Percentiles rank a stretch among this genome's conserved stretches.
Evolutionary conservation across 2,888 invertebrate genomes (phyloP).

Genomic region (Acrobasis consociella): DNA sequence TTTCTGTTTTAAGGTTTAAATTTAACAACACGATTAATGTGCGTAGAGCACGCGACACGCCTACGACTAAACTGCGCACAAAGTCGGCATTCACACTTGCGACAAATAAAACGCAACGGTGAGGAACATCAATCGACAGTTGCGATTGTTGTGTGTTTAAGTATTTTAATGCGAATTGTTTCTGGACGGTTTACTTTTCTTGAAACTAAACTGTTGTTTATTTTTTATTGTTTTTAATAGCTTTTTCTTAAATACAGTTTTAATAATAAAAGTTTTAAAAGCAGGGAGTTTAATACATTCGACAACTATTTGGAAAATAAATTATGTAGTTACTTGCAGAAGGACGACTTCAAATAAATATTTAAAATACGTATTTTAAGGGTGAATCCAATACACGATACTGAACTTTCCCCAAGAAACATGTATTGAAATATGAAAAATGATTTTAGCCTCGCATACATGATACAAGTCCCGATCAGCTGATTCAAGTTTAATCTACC

Average conservation of each 20-base stretch:
- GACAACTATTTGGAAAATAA: too few relatives aligned
- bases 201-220: not conserved
- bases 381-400: too few relatives aligned
- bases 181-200: not conserved
- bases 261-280: too few relatives aligned
- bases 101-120: conserved; percentile 21
- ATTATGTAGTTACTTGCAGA: too few relatives aligned
- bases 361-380: too few relatives aligned
- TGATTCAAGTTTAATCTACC: too few relatives aligned
- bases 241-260: not conserved
- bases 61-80: conserved; percentile 22
- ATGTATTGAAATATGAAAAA: too few relatives aligned
- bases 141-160: conserved; percentile 2
- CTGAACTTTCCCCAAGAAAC: too few relatives aligned
- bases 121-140: conserved; percentile 5
- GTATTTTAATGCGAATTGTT: conserved; percentile 17
- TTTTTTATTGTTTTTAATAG: not conserved
- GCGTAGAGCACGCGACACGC: conserved; percentile 22
- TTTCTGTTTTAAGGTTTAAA: conserved; percentile 27
- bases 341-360: too few relatives aligned
- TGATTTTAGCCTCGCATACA: too few relatives aligned
- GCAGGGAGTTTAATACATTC: too few relatives aligned
- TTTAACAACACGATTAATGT: conserved; percentile 22
- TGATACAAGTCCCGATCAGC: too few relatives aligned
- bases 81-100: conserved; percentile 23